Percentiles rank a stretch among this genome's conserved stretches.
Evolutionary conservation across 2,888 invertebrate species (phyloP).

Genomic region (Glyphotaelius pellucidus): DNA sequence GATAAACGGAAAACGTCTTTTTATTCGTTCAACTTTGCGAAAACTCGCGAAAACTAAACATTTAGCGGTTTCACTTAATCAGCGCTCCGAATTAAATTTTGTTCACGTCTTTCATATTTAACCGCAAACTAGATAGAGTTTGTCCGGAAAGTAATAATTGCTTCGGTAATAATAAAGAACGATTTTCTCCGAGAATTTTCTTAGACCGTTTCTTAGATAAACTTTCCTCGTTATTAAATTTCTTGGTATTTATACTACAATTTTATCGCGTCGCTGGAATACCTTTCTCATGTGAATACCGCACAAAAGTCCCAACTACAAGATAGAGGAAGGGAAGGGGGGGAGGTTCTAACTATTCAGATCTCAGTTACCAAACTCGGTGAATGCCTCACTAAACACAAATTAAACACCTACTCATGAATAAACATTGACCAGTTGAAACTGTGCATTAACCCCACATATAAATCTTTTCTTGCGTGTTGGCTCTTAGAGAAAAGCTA

Average conservation of each 20-base stretch:
- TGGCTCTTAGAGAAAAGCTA: background rate
- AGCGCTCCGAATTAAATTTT: background rate
- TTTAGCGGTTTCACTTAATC: background rate
- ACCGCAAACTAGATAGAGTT: background rate
- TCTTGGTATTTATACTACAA: background rate
- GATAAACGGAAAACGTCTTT: background rate
- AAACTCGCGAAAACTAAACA: background rate
- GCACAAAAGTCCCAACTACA: too few species aligned
- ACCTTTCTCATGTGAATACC: too few species aligned
- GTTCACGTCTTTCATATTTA: slow-evolving; percentile 16
- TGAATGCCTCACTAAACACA: too few species aligned
- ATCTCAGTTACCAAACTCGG: too few species aligned
- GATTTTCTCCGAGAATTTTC: background rate
- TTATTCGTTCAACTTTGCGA: background rate
- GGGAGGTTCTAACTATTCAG: too few species aligned
- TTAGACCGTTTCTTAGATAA: background rate
- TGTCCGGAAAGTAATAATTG: slow-evolving; percentile 28
- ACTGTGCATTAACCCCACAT: background rate
- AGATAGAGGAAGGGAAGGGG: too few species aligned
- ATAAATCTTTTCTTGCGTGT: background rate
- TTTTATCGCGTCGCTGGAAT: background rate
- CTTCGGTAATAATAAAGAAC: slow-evolving; percentile 30
- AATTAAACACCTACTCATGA: background rate
- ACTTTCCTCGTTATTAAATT: background rate
- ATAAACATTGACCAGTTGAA: background rate